Conservation (phyloP, 2,113 vertebrate species). For the Regulus satrapa region DNA sequence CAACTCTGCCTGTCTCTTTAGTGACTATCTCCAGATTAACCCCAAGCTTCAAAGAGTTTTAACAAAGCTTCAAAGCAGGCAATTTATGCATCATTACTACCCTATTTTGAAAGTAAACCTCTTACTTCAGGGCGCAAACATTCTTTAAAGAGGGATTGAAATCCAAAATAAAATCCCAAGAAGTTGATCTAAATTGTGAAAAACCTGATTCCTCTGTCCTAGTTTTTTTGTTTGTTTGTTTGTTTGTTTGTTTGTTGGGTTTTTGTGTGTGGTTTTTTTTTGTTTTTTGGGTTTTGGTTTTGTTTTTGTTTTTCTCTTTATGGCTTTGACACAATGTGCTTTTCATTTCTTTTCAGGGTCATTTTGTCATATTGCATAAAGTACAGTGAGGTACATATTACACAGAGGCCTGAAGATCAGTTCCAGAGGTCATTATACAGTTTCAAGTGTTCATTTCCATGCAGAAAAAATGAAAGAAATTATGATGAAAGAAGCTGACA, state of each 20-base stretch:
- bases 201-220: not conserved
- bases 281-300: too few relatives aligned
- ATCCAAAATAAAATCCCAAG: not conserved
- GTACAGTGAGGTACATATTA: not conserved
- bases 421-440: not conserved
- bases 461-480: not conserved
- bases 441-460: not conserved
- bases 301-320: not conserved
- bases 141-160: not conserved
- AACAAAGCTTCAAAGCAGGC: not conserved
- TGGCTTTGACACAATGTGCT: not conserved
- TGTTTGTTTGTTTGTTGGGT: too few relatives aligned
- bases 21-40: conserved; percentile 2
- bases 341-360: not conserved
- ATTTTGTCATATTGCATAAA: not conserved
- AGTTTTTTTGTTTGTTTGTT: too few relatives aligned
- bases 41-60: conserved; percentile 22
- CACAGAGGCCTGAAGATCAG: not conserved
- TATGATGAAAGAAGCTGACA: not conserved
- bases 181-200: not conserved
- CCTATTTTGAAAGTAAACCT: not conserved
- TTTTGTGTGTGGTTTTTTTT: too few relatives aligned
- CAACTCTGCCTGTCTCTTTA: not conserved
- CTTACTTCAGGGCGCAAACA: not conserved
- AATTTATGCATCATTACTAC: not conserved